Evolutionary conservation across 2,113 vertebrate species (phyloP).

Genomic region (Excalfactoria chinensis): DNA sequence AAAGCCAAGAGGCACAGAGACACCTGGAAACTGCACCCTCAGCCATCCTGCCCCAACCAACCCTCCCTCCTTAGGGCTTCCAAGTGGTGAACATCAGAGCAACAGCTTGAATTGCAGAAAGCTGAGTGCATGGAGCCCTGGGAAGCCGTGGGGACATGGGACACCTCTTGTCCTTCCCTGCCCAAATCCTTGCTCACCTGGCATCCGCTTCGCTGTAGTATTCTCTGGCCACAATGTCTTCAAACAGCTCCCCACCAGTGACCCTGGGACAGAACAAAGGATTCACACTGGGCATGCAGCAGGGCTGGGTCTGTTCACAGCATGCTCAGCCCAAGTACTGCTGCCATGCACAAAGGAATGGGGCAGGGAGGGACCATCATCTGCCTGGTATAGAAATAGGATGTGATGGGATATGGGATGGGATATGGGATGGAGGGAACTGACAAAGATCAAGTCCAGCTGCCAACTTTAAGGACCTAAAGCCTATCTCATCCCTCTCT

Average conservation of each 20-base stretch:
- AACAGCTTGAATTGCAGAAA: background rate
- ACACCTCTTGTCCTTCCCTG: background rate
- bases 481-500: background rate
- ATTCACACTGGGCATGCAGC: background rate
- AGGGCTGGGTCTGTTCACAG: background rate
- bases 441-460: background rate
- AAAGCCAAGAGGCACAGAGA: background rate
- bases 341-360: fast-evolving
- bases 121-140: background rate
- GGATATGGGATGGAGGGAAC: background rate
- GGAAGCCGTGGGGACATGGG: background rate
- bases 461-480: background rate
- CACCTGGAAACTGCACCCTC: background rate
- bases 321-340: background rate
- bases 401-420: background rate
- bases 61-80: too few relatives aligned
- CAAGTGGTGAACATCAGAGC: background rate
- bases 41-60: background rate
- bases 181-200: conserved; percentile 69
- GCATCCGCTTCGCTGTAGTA: conserved; percentile 86
- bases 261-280: conserved; percentile 60
- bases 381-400: fast-evolving
- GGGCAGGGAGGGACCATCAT: background rate
- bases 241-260: conserved; percentile 84
- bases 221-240: conserved; percentile 86